These are phyloP conservation scores for Phyto melanocephala DNA, from an alignment of 2,888 invertebrate species.

Conservation along the genomic window DNA sequence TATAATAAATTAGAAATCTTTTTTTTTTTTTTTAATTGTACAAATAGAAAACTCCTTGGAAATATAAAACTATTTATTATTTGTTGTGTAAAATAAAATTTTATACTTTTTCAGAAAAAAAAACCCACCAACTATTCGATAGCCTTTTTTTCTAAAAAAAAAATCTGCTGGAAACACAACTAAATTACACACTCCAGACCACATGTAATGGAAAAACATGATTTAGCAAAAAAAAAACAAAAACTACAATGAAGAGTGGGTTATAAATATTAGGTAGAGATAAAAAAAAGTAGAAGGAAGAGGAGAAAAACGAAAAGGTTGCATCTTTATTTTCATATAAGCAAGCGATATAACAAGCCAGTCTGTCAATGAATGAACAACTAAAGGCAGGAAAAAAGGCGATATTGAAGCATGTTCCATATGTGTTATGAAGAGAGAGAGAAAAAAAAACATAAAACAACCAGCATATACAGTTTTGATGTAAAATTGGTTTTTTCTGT, in stretches of 20 bases:
- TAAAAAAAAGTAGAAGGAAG: not conserved
- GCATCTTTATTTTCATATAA: not conserved
- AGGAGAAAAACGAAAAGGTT: not conserved
- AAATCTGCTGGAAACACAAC: slow-evolving; percentile 18
- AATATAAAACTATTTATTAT: slow-evolving; percentile 51
- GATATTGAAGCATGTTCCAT: not conserved
- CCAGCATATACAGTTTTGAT: not conserved
- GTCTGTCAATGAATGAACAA: not conserved
- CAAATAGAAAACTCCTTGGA: slow-evolving; percentile 31
- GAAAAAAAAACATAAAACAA: not conserved
- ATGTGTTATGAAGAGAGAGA: not conserved
- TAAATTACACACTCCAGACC: slow-evolving; percentile 7
- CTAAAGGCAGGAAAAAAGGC: too few species aligned
- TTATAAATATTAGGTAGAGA: slow-evolving; percentile 5
- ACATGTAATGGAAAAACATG: slow-evolving; percentile 9
- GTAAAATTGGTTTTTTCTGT: slow-evolving; percentile 43
- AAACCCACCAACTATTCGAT: slow-evolving; percentile 1
- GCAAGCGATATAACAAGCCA: too few species aligned
- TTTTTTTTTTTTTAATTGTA: not conserved
- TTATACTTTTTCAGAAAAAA: slow-evolving; percentile 19
- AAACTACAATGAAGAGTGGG: slow-evolving; percentile 16
- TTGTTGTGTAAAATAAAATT: slow-evolving; percentile 26
- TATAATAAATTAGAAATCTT: slow-evolving; percentile 23
- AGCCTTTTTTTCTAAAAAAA: too few species aligned
- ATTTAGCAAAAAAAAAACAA: not conserved